Percentiles rank a stretch among this genome's conserved stretches.
Evolutionary conservation across 2,797 vertebrate genomes (phyloP).

Genomic region (Podarcis lilfordi): DNA sequence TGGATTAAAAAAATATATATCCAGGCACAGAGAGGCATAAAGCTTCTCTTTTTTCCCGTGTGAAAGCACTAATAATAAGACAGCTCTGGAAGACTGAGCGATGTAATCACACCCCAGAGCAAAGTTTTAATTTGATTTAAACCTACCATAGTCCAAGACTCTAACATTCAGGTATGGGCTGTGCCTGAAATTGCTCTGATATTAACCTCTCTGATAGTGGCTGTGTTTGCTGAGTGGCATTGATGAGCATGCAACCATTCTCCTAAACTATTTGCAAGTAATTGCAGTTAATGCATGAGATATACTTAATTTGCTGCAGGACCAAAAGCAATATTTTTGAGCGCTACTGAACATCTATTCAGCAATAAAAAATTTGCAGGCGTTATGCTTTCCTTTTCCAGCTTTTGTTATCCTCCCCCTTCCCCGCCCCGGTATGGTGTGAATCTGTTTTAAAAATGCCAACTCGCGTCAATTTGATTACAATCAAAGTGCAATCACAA

Average conservation of each 20-base stretch:
- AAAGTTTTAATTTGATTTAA: slow-evolving; percentile 54
- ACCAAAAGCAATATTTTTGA: neutral
- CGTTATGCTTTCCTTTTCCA: slow-evolving; percentile 26
- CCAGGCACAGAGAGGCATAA: slow-evolving; percentile 49
- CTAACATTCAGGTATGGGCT: slow-evolving; percentile 54
- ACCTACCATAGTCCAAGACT: slow-evolving; percentile 14
- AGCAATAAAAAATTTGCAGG: slow-evolving; percentile 2
- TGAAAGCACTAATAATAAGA: slow-evolving; percentile 36
- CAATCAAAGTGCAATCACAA: neutral
- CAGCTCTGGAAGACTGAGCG: slow-evolving; percentile 27
- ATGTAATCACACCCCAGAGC: slow-evolving; percentile 29
- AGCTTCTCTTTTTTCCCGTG: neutral
- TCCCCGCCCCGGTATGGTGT: neutral
- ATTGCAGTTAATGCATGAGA: neutral
- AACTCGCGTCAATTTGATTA: neutral
- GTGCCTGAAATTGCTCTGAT: slow-evolving; percentile 29
- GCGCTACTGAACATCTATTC: slow-evolving; percentile 7
- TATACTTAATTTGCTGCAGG: slow-evolving; percentile 30
- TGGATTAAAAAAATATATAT: slow-evolving; percentile 18
- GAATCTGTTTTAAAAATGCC: neutral
- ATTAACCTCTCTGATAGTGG: slow-evolving; percentile 32
- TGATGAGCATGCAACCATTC: neutral
- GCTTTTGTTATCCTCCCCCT: neutral
- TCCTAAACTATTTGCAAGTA: slow-evolving; percentile 33
- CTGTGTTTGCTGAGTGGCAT: slow-evolving; percentile 30